Base-by-base conservation (phyloP, 1,140 invertebrate genomes). In the Thaumatotibia leucotreta region DNA sequence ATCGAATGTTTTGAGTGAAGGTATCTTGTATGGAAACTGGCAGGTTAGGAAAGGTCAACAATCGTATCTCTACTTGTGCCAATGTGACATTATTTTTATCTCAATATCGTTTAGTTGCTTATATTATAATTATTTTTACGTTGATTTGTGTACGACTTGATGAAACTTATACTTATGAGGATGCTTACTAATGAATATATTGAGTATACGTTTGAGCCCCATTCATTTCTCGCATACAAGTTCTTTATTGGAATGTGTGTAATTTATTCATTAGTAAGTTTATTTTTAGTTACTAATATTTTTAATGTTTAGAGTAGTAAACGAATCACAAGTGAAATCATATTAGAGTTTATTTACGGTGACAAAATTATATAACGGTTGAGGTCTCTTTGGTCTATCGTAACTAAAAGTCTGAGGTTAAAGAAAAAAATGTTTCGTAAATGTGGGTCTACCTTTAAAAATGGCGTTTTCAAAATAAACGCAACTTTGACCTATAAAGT, bases 31-130 rank as follows among this genome's bases (percentile, higher is more conserved):
- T 24, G 23, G 27, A 14, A 27, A 14, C 52, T 58, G 52, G 23
- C 23, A 58, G 52, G 24, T 58, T 58, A 58, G 17, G 50, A 54
- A n/a, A 54, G 22, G 52, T 58, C 52, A 58, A 58, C 27, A 58
- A 31, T 29, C 52, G 52, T 58, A 58, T 58, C 52, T 58, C 24
- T 58, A 31, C 20, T 58, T 58, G 52, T 29, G 52, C 52, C 52
- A 58, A 58, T 58, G 52, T 58, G 27, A 58, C 23, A 31, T 58
- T 39, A 4, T 39, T 58, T 31, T 58, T 58, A 58, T 58, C 52
- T 58, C 52, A 58, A 62, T 32, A 33, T 31, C 29, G 61, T 62
- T 62, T 62, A 62, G 61, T 32, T 62, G 61, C 61, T 62, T 35
- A 33, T 6, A 31, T n/a, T 62, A 62, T 35, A 17, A 62, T 62